phyloP scores from a whole-genome alignment of 2,113 vertebrate genomes.

The Callocephalon fimbriatum region DNA sequence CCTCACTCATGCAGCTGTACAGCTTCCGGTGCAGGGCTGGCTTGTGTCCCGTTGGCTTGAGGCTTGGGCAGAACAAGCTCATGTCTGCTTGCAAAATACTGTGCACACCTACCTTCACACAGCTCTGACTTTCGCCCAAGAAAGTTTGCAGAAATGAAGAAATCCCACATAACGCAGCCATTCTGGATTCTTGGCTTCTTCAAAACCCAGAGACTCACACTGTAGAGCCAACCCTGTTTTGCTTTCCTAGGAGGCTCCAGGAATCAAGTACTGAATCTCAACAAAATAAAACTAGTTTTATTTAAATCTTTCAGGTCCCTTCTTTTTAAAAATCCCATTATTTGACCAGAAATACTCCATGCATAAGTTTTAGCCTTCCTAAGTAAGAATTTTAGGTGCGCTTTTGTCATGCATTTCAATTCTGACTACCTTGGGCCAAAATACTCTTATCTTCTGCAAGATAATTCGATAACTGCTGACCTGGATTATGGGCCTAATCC shows the following conservation, averaged over 20 bases:
- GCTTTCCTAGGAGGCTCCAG: background rate
- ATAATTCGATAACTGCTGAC: conserved; percentile 25
- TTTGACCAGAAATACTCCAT: background rate
- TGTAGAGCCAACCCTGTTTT: background rate
- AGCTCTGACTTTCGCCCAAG: background rate
- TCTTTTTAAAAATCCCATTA: background rate
- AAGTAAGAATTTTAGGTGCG: background rate
- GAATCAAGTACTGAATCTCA: background rate
- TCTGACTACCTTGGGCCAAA: conserved; percentile 10
- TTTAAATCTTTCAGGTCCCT: background rate
- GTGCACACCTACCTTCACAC: background rate
- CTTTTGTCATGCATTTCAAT: background rate
- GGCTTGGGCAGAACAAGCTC: conserved; percentile 49
- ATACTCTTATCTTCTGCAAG: background rate
- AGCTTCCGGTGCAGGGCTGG: conserved; percentile 40
- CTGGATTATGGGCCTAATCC: conserved; percentile 36
- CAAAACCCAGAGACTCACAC: background rate
- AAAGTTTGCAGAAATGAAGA: background rate
- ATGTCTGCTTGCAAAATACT: conserved; percentile 55
- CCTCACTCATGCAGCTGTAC: background rate
- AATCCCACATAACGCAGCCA: background rate
- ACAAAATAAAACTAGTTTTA: background rate
- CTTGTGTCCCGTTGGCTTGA: conserved; percentile 15
- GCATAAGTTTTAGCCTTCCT: background rate
- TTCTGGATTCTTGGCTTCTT: background rate